Evolutionary conservation across 2,888 invertebrate species (phyloP).

Genomic region (Eilema griseolum): DNA sequence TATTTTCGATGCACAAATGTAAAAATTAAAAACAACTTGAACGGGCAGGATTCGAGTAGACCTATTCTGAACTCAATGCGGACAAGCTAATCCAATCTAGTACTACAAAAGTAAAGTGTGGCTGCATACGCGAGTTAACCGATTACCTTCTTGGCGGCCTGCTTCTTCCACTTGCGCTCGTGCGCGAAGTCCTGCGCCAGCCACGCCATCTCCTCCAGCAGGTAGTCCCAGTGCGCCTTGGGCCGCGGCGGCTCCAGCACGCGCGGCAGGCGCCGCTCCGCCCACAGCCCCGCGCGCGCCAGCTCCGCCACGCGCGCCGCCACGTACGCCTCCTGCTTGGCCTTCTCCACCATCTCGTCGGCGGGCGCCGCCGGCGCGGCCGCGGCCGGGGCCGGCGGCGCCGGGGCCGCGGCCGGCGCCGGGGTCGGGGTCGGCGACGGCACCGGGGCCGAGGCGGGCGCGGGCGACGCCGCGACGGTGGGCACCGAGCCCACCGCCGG

Average conservation of each 20-base stretch:
- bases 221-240: constrained; percentile 99
- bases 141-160: constrained; percentile 95
- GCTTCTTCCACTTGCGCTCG: constrained; percentile 99
- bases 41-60: too few species aligned
- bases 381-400: constrained; percentile 33
- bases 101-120: too few species aligned
- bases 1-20: too few species aligned
- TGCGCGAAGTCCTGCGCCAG: constrained; percentile 98
- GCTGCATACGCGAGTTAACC: too few species aligned
- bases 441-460: constrained; percentile 61
- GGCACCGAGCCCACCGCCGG: constrained; percentile 86
- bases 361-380: constrained; percentile 67
- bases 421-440: too few species aligned
- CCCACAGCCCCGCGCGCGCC: constrained; percentile 98
- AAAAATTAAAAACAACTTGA: too few species aligned
- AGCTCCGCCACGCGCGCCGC: constrained; percentile 96
- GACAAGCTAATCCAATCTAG: too few species aligned
- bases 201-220: constrained; percentile 99
- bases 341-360: constrained; percentile 79
- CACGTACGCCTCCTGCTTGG: constrained; percentile 94
- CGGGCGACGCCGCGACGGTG: constrained; percentile 85
- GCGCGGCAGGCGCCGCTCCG: constrained; percentile 96
- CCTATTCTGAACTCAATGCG: too few species aligned
- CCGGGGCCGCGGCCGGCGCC: constrained; percentile 32
- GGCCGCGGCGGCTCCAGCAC: constrained; percentile 95